Evolutionary conservation across 2,113 vertebrate species (phyloP), one percentile per base, ranked within the genome.

Genomic region (Hemichromis elongatus): DNA sequence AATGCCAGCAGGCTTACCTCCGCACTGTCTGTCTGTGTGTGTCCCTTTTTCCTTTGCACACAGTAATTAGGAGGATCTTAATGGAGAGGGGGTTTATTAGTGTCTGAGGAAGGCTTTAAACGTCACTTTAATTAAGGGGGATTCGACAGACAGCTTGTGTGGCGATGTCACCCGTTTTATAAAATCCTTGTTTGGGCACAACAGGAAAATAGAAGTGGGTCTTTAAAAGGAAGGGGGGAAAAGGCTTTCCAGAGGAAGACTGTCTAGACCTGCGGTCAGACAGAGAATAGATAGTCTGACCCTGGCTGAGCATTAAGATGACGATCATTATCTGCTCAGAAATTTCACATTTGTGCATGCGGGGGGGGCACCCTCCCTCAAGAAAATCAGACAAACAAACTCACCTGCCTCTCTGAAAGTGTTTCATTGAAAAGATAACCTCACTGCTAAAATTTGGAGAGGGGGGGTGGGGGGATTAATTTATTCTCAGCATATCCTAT

Each of bases 41-140:
- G 96, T 96, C 88, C 89, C 85, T 88, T 92, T 94, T 95, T 95
- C 96, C 97, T 97, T 93, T 96, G 92, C 95, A 93, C 88, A 92
- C 93, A 93, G 96, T 97, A 98, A 98, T 98, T 98, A 98, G 97
- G 97, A 97, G 96, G 97, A 97, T 98, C 96, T 96, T 96, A 97
- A 96, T 96, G 96, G 95, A 95, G 96, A 96, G 96, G 94, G 96
- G 96, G 96, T 96, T 97, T 96, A 95, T 90, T 97, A 97, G 97
- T 96, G 96, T 96, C 96, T 93, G 94, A 95, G 95, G 94, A 95
- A 96, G 94, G 94, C 95, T 96, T 95, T 94, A 95, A 95, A 96
- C 96, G 96, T 96, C 94, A 95, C 95, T 96, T 97, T 97, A 97
- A 98, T 97, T 97, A 97, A 96, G 95, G 94, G 95, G 96, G 95